phyloP scores from a whole-genome alignment of 2,888 invertebrate genomes.

The Drosophila colorata region DNA sequence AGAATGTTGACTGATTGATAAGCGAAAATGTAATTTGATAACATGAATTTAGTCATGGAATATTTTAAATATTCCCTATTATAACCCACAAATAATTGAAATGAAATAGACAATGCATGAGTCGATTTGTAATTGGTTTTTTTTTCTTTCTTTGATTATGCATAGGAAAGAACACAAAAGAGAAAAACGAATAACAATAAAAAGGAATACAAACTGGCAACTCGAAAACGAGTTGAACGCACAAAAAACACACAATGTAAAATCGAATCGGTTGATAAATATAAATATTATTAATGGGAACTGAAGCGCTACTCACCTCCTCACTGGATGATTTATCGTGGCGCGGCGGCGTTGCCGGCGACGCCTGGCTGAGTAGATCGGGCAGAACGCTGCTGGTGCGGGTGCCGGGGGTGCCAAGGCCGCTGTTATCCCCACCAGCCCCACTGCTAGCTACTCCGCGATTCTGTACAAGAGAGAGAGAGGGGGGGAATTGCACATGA shows the following conservation, averaged over 20 bases:
- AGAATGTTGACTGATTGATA: conserved; percentile 26
- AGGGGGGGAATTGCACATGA: conserved; percentile 20
- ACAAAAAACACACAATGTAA: conserved; percentile 71
- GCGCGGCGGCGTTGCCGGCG: conserved; percentile 93
- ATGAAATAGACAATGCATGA: conserved; percentile 35
- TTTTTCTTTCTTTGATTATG: conserved; percentile 29
- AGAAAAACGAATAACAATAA: conserved; percentile 36
- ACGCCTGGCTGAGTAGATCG: conserved; percentile 96
- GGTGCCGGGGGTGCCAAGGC: conserved; percentile 88
- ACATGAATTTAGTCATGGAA: conserved; percentile 8
- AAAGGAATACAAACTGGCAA: conserved; percentile 39
- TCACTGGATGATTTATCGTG: conserved; percentile 97
- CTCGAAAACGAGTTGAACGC: conserved; percentile 50
- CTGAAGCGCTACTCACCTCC: conserved; percentile 90
- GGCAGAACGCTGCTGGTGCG: conserved; percentile 97
- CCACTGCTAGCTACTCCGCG: conserved; percentile 51
- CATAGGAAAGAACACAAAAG: conserved; percentile 47
- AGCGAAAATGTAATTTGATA: conserved; percentile 14
- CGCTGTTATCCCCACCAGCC: conserved; percentile 82
- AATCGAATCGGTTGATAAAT: conserved; percentile 48
- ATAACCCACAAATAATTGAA: conserved; percentile 16
- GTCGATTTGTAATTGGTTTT: conserved; percentile 19
- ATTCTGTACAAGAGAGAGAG: conserved; percentile 42
- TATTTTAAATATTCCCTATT: conserved; percentile 3
- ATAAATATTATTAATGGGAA: conserved; percentile 26